These are phyloP conservation scores for Diceros bicornis DNA, from an alignment of 2,797 vertebrate genomes.

Conservation along the genomic window DNA sequence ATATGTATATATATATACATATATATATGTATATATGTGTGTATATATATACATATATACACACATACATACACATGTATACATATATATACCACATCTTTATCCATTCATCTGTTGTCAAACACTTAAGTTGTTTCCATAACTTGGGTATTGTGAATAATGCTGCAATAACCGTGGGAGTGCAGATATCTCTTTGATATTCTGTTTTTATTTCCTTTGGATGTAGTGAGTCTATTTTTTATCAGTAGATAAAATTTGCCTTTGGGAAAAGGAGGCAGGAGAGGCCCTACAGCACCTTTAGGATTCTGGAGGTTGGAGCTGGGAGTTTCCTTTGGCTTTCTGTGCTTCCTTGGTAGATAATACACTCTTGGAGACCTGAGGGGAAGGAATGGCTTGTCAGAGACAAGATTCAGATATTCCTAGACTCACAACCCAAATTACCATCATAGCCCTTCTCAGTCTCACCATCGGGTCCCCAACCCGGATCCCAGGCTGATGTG, in stretches of 20 bases:
- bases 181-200: no score
- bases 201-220: no score
- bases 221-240: not conserved
- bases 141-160: no score
- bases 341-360: not conserved
- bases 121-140: no score
- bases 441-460: not conserved
- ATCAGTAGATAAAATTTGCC: not conserved
- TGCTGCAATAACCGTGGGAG: no score
- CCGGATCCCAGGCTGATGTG: not conserved
- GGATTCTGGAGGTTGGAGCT: not conserved
- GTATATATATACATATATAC: no score
- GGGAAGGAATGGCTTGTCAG: not conserved
- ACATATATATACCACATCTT: no score
- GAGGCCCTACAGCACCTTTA: not conserved
- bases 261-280: not conserved
- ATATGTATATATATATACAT: no score
- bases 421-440: not conserved
- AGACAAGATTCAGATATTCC: not conserved
- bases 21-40: no score
- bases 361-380: not conserved
- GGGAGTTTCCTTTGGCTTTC: not conserved
- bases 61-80: no score
- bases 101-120: no score
- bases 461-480: not conserved